phyloP scores from a whole-genome alignment of 2,113 vertebrate species.

The Galemys pyrenaicus region DNA sequence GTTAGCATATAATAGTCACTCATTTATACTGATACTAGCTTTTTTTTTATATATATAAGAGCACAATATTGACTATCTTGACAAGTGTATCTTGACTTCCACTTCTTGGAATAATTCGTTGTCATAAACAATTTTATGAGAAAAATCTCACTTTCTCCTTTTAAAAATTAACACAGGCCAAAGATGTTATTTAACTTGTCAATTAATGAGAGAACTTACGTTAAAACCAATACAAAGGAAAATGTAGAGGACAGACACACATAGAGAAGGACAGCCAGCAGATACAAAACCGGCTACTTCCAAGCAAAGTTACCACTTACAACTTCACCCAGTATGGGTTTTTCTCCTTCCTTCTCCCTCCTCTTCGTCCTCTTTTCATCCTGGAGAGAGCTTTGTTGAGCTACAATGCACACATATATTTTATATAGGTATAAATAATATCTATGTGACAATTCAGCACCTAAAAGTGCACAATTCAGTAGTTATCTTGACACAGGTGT shows the following conservation, averaged over 20 bases:
- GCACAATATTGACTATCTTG: not conserved
- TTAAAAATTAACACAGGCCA: not conserved
- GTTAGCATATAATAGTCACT: not conserved
- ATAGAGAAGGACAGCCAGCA: not conserved
- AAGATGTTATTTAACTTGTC: not conserved
- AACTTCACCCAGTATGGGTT: not conserved
- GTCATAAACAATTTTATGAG: not conserved
- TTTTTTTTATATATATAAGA: not conserved
- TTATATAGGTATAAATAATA: not conserved
- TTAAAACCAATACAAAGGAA: not conserved
- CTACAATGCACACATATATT: not conserved
- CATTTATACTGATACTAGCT: not conserved
- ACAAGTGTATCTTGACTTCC: not conserved
- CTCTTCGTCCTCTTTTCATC: not conserved
- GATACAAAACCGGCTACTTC: not conserved
- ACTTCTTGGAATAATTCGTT: not conserved
- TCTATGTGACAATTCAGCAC: not conserved
- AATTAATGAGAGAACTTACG: not conserved
- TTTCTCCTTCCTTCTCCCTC: not conserved
- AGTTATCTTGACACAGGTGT: not conserved
- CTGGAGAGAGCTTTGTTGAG: not conserved
- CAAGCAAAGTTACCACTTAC: not conserved
- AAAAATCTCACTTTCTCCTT: not conserved
- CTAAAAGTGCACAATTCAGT: not conserved
- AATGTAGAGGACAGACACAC: not conserved